Percentiles rank a stretch among this genome's conserved stretches.
These are phyloP conservation scores for Thamnophis sirtalis DNA, from an alignment of 2,113 vertebrate species.

Conservation along the genomic window DNA sequence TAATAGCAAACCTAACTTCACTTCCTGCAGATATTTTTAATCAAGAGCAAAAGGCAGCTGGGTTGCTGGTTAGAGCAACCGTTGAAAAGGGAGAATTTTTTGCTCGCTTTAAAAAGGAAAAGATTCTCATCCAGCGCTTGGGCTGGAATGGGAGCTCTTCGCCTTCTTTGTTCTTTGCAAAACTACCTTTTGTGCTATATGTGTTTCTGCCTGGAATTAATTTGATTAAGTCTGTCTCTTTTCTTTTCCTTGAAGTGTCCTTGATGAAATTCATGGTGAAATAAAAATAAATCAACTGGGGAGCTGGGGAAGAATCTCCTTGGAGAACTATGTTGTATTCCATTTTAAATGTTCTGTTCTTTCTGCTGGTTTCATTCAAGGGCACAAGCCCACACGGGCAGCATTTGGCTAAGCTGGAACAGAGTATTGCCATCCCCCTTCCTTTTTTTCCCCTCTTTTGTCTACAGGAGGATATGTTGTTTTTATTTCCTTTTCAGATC, in stretches of 20 bases:
- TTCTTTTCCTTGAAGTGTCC: background rate
- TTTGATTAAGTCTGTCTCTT: background rate
- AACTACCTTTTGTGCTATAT: background rate
- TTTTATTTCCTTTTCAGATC: background rate
- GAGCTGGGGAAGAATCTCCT: background rate
- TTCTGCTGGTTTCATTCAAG: constrained; percentile 26
- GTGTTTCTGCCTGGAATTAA: constrained; percentile 1
- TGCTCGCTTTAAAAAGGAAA: background rate
- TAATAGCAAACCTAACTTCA: background rate
- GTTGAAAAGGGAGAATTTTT: background rate
- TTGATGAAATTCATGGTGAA: background rate
- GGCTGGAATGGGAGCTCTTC: background rate
- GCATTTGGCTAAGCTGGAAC: constrained; percentile 32
- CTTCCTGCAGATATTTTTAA: constrained; percentile 4
- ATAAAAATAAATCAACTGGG: background rate
- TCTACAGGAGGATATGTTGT: background rate
- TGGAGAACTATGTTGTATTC: background rate
- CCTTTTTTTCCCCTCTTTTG: background rate
- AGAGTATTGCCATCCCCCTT: background rate
- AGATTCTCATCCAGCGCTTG: background rate
- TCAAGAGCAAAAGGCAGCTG: constrained; percentile 3
- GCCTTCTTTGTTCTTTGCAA: background rate
- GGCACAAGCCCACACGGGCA: constrained; percentile 27
- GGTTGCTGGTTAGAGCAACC: background rate
- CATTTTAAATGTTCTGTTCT: background rate